Evolutionary conservation across 2,113 vertebrate species (phyloP).

Genomic region (Labeo rohita): DNA sequence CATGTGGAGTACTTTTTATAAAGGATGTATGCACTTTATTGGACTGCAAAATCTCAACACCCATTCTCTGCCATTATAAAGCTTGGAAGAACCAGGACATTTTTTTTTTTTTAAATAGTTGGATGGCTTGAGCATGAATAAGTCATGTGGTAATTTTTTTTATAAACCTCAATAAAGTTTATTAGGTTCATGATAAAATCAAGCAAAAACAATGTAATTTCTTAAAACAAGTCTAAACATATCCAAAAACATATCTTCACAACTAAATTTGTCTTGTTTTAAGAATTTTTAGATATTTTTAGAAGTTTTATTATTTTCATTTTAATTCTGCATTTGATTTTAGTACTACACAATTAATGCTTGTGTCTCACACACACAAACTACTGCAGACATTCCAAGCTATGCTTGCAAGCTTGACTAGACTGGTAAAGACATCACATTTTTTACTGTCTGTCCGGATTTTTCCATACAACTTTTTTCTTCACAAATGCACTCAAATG

Average conservation of each 20-base stretch:
- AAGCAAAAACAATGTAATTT: background rate
- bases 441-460: conserved; percentile 59
- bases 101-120: no score
- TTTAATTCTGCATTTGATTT: background rate
- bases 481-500: conserved; percentile 1
- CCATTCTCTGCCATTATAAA: no score
- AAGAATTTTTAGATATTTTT: background rate
- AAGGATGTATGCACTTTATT: no score
- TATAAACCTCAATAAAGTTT: no score
- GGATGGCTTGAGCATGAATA: no score
- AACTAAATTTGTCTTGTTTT: background rate
- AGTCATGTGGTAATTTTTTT: no score
- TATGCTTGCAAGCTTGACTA: conserved; percentile 57
- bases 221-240: background rate
- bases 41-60: no score
- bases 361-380: background rate
- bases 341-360: conserved; percentile 9
- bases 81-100: no score
- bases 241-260: background rate
- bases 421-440: conserved; percentile 65
- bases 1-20: no score
- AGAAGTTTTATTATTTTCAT: background rate
- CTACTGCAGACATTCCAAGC: conserved; percentile 51
- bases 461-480: conserved; percentile 56
- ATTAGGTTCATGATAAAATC: no score